These are phyloP conservation scores for Semaprochilodus insignis DNA, from an alignment of 2,797 vertebrate species.

Conservation along the genomic window DNA sequence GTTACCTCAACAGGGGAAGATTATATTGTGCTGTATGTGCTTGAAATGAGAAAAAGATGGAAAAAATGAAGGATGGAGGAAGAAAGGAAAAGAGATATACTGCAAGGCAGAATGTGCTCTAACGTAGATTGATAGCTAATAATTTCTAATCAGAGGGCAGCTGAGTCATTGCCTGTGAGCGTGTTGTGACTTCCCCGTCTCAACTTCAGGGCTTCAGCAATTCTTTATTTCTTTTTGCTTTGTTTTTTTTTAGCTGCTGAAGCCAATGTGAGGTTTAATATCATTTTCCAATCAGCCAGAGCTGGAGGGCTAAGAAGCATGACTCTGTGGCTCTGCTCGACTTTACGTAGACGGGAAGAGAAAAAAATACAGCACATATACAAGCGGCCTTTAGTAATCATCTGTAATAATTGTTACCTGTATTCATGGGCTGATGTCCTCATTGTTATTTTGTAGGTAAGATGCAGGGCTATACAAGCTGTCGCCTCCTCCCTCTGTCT, in stretches of 20 bases:
- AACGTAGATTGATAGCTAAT: conserved; percentile 71
- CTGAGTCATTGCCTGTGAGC: conserved; percentile 63
- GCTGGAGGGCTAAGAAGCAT: conserved; percentile 72
- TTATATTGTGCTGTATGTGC: conserved; percentile 58
- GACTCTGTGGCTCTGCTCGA: conserved; percentile 71
- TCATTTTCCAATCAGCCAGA: conserved; percentile 79
- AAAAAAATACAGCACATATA: conserved; percentile 55
- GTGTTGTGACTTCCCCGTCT: conserved; percentile 53
- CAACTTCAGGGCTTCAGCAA: conserved; percentile 66
- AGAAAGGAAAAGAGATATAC: conserved; percentile 13
- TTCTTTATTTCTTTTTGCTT: conserved; percentile 73
- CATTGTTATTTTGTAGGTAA: conserved; percentile 65
- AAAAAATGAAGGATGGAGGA: conserved; percentile 14
- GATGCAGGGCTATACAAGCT: conserved; percentile 66
- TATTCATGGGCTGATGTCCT: conserved; percentile 68
- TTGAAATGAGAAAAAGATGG: conserved; percentile 31
- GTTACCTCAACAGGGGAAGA: conserved; percentile 63
- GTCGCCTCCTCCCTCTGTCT: conserved; percentile 61
- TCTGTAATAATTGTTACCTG: conserved; percentile 74
- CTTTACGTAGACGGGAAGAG: conserved; percentile 68
- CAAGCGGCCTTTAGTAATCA: conserved; percentile 70
- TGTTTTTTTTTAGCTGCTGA: conserved; percentile 60
- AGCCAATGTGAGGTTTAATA: conserved; percentile 77
- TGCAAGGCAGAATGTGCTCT: conserved; percentile 64
- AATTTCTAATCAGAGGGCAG: conserved; percentile 74